These are phyloP conservation scores for Cataglyphis rosenhaueri DNA, from an alignment of 2,888 invertebrate genomes.

Conservation along the genomic window DNA sequence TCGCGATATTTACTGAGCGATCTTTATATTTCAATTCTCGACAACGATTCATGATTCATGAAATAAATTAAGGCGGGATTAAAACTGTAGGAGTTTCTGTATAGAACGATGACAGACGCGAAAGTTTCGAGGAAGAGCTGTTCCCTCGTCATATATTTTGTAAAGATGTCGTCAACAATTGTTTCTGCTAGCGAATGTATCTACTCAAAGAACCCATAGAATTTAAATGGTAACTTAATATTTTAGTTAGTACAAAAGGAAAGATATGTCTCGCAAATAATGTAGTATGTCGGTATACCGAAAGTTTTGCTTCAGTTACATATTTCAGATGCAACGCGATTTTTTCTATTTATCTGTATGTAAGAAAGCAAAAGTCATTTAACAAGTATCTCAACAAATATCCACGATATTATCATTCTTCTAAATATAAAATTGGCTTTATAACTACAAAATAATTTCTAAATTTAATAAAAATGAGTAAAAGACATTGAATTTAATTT, in stretches of 20 bases:
- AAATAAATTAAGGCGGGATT: background rate
- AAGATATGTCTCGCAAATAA: background rate
- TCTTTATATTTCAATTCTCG: background rate
- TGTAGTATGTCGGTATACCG: background rate
- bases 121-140: constrained; percentile 3
- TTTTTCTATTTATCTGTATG: background rate
- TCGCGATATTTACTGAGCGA: background rate
- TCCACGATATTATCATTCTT: background rate
- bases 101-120: background rate
- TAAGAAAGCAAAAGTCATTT: background rate
- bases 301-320: background rate
- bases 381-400: background rate
- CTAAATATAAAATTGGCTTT: background rate
- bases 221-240: constrained; percentile 13
- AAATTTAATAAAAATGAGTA: background rate
- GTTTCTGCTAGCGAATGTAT: background rate
- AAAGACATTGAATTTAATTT: constrained; percentile 4
- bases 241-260: background rate
- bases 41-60: background rate
- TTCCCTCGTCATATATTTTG: background rate
- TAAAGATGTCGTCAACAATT: background rate
- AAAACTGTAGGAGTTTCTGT: background rate
- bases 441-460: background rate
- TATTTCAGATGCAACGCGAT: background rate
- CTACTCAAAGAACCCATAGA: no score